phyloP scores from a whole-genome alignment of 2,888 invertebrate genomes.

The Dysmachus trigonus region DNA sequence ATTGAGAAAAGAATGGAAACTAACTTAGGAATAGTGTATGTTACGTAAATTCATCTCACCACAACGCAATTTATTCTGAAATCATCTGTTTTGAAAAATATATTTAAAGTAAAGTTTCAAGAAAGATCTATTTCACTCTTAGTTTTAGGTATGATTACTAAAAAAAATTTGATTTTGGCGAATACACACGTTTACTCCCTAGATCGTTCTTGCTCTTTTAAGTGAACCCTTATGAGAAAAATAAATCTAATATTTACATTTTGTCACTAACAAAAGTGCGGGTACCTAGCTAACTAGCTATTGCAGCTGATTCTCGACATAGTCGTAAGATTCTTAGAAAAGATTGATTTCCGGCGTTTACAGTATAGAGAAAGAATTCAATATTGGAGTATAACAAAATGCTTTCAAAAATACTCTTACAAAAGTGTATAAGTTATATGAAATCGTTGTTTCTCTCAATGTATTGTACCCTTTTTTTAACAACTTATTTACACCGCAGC shows the following conservation, averaged over 20 bases:
- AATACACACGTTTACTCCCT: background rate
- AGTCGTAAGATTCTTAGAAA: background rate
- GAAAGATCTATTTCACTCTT: background rate
- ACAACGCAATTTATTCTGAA: background rate
- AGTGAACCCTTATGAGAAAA: background rate
- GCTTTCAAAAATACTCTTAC: constrained; percentile 29
- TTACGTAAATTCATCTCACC: constrained; percentile 11
- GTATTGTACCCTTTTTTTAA: constrained; percentile 36
- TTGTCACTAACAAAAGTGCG: background rate
- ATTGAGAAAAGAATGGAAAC: background rate
- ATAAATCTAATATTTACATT: constrained; percentile 40
- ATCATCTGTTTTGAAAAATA: background rate
- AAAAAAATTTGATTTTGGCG: constrained; percentile 31
- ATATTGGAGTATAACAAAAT: constrained; percentile 29
- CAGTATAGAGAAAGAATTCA: background rate
- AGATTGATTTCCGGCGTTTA: background rate
- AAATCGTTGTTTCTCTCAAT: constrained; percentile 38
- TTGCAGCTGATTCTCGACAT: background rate
- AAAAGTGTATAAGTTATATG: constrained; percentile 36
- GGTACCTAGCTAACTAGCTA: background rate
- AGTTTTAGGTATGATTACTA: background rate
- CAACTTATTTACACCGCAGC: background rate
- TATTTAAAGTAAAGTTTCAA: background rate
- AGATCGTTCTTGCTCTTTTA: background rate
- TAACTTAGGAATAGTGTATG: background rate